Evolutionary conservation across 2,888 invertebrate species (phyloP), one percentile per base, ranked within the genome.

Genomic region (Brachypterus glaber): DNA sequence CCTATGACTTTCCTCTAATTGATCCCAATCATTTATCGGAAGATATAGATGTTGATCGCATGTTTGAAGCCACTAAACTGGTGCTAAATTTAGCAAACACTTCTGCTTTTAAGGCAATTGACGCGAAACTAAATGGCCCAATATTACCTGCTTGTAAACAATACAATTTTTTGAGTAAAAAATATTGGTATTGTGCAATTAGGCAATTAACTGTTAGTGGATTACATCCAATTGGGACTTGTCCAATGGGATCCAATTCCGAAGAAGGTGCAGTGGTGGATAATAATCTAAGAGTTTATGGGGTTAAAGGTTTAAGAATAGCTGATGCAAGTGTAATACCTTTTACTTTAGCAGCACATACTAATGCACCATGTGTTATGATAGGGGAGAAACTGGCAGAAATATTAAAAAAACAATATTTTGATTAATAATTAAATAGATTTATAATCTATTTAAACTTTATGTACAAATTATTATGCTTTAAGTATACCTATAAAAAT

Each of bases 341-440:
- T 0, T 58, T 67, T 5, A 72, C 77, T 2, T 59, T 74, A 18
- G 72, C 75, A 2, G 76, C 76, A 3, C 80, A 82, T 55, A 79
- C 79, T 1, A 74, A 74, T 54, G 79, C 78, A 1, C 76, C 77
- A 0, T 71, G 76, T 1, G 71, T 75, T 44, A 79, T 80, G 74
- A 73, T 82, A 34, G 82, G 76, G 1, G 80, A 82, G 57, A 79
- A 79, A 56, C 73, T 73, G 3, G 71, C 79, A 1, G 79, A 81
- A 55, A 62, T 79, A 57, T 73, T 82, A 26, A 74, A 70, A 59
- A 44, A 41, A 4, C 57, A 66, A 27, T 42, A 51, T n/a, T n/a
- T n/a, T n/a, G n/a, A n/a, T n/a, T n/a, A n/a, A n/a, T n/a, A n/a
- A n/a, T n/a, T n/a, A n/a, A n/a, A n/a, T n/a, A n/a, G n/a, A n/a